These are phyloP conservation scores for Zosterops japonicus DNA, from an alignment of 2,113 vertebrate species.

Conservation along the genomic window DNA sequence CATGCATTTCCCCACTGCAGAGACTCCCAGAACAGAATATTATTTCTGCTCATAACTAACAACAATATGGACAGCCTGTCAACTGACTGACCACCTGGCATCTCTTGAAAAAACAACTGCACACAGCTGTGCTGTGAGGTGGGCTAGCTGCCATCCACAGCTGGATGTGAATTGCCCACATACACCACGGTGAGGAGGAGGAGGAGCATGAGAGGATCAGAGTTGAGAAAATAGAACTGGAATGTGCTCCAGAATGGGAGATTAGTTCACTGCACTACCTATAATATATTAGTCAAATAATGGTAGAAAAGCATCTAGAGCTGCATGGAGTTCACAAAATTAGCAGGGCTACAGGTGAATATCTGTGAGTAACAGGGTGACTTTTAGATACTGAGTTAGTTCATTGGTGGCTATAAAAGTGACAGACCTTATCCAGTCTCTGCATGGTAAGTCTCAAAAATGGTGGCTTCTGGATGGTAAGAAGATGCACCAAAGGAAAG, in stretches of 20 bases:
- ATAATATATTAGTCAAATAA: background rate
- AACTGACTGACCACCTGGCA: background rate
- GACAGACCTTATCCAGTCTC: background rate
- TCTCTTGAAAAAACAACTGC: background rate
- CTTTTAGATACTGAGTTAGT: background rate
- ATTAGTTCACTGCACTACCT: background rate
- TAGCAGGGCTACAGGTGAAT: background rate
- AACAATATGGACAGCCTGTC: background rate
- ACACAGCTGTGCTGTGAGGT: background rate
- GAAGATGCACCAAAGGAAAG: background rate
- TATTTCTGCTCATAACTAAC: background rate
- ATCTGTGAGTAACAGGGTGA: background rate
- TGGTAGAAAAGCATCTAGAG: background rate
- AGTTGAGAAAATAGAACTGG: background rate
- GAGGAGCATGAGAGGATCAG: background rate
- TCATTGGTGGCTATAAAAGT: background rate
- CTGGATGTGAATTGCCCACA: background rate
- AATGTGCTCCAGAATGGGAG: background rate
- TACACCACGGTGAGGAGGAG: background rate
- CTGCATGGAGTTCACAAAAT: background rate
- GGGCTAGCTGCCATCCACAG: background rate
- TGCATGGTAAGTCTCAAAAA: background rate
- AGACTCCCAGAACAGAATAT: background rate
- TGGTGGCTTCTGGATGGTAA: background rate
- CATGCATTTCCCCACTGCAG: background rate